Percentiles rank a stretch among this genome's conserved stretches.
phyloP scores from a whole-genome alignment of 2,797 vertebrate species.

The Microtus californicus region DNA sequence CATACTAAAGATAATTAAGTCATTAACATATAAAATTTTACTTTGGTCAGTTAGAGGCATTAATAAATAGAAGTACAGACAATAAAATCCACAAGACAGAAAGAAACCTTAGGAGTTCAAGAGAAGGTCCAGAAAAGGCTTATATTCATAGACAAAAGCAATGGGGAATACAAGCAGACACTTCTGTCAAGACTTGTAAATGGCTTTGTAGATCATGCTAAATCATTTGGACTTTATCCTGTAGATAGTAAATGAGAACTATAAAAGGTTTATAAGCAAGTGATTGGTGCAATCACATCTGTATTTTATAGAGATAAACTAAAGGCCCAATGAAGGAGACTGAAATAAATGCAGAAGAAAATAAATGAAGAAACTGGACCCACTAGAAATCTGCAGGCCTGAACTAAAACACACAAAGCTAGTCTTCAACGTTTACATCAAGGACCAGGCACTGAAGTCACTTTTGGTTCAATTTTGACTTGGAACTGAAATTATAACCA shows the following conservation, averaged over 20 bases:
- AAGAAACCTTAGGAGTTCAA: slow-evolving; percentile 38
- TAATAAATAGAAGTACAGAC: slow-evolving; percentile 56
- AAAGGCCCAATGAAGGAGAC: slow-evolving; percentile 39
- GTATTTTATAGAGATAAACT: slow-evolving; percentile 63
- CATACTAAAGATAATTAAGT: not conserved
- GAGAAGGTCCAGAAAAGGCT: slow-evolving; percentile 37
- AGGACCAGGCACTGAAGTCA: slow-evolving; percentile 25
- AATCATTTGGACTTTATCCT: slow-evolving; percentile 72
- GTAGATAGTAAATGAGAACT: slow-evolving; percentile 61
- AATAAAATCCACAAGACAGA: slow-evolving; percentile 29
- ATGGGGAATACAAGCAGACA: slow-evolving; percentile 31
- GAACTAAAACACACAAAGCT: slow-evolving; percentile 48
- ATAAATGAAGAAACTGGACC: slow-evolving; percentile 35
- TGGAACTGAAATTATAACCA: slow-evolving; percentile 8
- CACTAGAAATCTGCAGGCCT: slow-evolving; percentile 33
- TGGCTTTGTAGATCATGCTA: slow-evolving; percentile 51
- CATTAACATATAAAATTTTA: slow-evolving; percentile 38
- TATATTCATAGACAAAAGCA: slow-evolving; percentile 52
- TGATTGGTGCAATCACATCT: slow-evolving; percentile 52
- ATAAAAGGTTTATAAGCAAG: slow-evolving; percentile 66
- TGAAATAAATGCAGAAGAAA: slow-evolving; percentile 48
- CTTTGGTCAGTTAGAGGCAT: slow-evolving; percentile 1
- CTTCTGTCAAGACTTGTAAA: slow-evolving; percentile 66
- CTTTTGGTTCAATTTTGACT: slow-evolving; percentile 7
- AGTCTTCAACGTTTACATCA: slow-evolving; percentile 51